phyloP scores from a whole-genome alignment of 2,113 vertebrate species.

The Charina bottae region DNA sequence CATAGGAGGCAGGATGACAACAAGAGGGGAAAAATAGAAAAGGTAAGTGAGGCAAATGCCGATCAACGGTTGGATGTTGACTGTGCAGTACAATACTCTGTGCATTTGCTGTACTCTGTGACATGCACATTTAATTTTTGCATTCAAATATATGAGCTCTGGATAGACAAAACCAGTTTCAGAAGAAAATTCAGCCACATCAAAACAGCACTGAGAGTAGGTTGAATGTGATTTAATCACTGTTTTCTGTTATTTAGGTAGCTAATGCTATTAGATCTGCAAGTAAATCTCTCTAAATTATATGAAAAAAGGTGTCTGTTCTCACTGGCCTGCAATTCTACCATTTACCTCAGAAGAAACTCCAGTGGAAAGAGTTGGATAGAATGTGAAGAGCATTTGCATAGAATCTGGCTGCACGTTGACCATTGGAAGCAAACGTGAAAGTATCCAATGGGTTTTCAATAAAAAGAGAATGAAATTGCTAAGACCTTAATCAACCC shows the following conservation, averaged over 20 bases:
- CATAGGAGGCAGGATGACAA: neutral
- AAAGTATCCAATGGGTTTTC: neutral
- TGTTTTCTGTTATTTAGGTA: neutral
- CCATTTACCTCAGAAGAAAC: neutral
- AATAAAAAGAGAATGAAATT: neutral
- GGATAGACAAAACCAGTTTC: neutral
- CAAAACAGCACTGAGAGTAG: neutral
- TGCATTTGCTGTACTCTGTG: neutral
- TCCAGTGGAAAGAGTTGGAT: neutral
- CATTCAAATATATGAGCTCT: neutral
- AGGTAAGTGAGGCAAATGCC: too few species aligned
- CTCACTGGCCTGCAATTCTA: neutral
- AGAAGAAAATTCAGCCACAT: neutral
- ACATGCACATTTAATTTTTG: neutral
- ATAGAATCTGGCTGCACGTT: neutral
- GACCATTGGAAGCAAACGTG: neutral
- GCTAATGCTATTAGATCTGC: neutral
- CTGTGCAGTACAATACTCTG: neutral
- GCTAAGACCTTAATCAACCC: neutral
- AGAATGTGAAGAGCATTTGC: neutral
- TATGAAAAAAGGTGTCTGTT: neutral
- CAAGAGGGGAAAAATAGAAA: neutral
- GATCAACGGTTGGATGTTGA: neutral
- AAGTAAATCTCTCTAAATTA: neutral
- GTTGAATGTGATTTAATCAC: neutral